Percentiles rank a stretch among this genome's conserved stretches.
Evolutionary conservation across 2,113 vertebrate genomes (phyloP).

Genomic region (Saccopteryx bilineata): DNA sequence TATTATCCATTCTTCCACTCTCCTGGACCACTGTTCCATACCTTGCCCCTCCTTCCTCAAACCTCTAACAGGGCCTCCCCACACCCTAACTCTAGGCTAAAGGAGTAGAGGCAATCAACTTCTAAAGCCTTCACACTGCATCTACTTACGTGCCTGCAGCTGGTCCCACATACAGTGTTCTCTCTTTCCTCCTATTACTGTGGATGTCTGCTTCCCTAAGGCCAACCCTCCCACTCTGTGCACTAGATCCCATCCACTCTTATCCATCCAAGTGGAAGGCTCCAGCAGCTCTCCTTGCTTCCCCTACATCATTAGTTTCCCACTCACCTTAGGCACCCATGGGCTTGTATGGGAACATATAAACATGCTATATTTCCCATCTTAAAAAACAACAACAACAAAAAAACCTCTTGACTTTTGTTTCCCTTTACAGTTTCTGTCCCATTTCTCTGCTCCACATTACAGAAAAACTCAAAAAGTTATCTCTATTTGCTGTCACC

Average conservation of each 20-base stretch:
- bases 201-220: background rate
- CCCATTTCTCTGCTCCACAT: background rate
- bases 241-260: background rate
- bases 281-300: background rate
- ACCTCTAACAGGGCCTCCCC: background rate
- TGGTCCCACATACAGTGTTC: rapidly evolving
- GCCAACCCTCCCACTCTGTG: background rate
- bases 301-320: background rate
- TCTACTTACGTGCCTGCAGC: background rate
- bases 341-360: background rate
- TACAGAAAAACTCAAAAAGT: slow-evolving; percentile 6
- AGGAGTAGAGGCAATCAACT: background rate
- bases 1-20: background rate
- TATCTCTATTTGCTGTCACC: background rate
- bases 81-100: background rate
- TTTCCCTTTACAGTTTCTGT: slow-evolving; percentile 9
- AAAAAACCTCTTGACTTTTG: background rate
- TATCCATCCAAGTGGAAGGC: background rate
- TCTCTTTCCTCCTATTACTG: background rate
- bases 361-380: background rate
- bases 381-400: background rate
- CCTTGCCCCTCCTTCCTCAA: background rate
- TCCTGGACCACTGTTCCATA: background rate
- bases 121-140: background rate
- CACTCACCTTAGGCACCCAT: background rate